phyloP scores from a whole-genome alignment of 2,113 vertebrate genomes.

The Cyanoderma ruficeps region DNA sequence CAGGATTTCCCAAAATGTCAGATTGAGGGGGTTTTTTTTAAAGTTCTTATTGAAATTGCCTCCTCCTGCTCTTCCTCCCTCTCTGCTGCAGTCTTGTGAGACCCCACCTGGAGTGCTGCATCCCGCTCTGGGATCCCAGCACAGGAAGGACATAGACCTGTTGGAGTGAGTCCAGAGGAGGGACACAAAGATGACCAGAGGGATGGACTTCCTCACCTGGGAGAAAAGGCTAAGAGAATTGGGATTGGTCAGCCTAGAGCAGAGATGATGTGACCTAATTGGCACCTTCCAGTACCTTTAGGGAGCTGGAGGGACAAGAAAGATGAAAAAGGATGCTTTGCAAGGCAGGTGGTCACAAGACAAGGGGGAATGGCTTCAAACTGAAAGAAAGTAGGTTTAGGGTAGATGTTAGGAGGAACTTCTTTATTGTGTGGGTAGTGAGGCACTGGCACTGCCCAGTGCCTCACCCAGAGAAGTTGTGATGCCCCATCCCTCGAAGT shows the following conservation, averaged over 20 bases:
- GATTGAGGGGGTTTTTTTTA: neutral
- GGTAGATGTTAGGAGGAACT: neutral
- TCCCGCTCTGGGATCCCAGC: too few species aligned
- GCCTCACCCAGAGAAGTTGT: neutral
- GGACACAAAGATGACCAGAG: neutral
- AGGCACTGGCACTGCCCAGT: too few species aligned
- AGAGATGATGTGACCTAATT: neutral
- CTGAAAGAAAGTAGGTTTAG: neutral
- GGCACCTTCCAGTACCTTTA: neutral
- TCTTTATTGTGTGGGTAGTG: neutral
- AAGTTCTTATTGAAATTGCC: neutral
- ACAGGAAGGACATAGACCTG: neutral
- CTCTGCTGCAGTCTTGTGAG: neutral
- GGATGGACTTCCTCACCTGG: neutral
- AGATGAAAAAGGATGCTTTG: neutral
- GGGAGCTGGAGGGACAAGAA: neutral
- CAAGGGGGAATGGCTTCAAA: neutral
- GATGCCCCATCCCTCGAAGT: neutral
- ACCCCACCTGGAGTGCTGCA: neutral
- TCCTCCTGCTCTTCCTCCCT: neutral
- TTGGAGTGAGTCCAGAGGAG: neutral
- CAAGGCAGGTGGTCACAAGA: neutral
- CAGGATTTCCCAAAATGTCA: neutral
- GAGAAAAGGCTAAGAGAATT: neutral
- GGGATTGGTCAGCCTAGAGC: neutral